Conservation (phyloP, 2,797 vertebrate species). For the Hypotaenidia okinawae region DNA sequence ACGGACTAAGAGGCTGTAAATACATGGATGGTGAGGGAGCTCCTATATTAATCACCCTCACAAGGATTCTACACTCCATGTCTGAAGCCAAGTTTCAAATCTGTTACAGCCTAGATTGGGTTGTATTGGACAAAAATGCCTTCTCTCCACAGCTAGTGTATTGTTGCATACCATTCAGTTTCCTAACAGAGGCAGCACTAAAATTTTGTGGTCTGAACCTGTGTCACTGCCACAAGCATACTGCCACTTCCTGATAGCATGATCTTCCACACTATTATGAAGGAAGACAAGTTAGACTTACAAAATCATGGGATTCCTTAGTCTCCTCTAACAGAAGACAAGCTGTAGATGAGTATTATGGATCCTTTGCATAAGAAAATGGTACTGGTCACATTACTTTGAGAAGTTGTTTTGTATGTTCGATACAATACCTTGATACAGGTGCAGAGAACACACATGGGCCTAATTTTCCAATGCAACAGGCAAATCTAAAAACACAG, state of each 20-base stretch:
- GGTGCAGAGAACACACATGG: background rate
- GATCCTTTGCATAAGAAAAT: background rate
- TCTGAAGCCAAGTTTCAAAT: slow-evolving; percentile 3
- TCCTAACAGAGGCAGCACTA: background rate
- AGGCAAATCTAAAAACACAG: background rate
- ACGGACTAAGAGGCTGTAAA: slow-evolving; percentile 40
- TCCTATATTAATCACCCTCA: slow-evolving; percentile 12
- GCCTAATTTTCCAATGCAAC: slow-evolving; percentile 7
- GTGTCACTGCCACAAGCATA: background rate
- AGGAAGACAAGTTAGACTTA: background rate
- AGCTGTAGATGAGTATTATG: background rate
- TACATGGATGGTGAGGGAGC: background rate
- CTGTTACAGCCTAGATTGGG: background rate
- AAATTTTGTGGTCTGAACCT: background rate
- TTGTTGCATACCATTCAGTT: background rate
- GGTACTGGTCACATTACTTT: background rate
- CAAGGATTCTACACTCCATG: background rate
- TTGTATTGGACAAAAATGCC: background rate
- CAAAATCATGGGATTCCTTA: background rate
- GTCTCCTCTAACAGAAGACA: background rate
- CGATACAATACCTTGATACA: background rate
- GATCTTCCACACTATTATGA: background rate
- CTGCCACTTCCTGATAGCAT: background rate
- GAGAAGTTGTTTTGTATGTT: background rate
- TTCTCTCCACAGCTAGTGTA: background rate